Evolutionary conservation across 2,888 invertebrate genomes (phyloP).

Genomic region (Polietes domitor): DNA sequence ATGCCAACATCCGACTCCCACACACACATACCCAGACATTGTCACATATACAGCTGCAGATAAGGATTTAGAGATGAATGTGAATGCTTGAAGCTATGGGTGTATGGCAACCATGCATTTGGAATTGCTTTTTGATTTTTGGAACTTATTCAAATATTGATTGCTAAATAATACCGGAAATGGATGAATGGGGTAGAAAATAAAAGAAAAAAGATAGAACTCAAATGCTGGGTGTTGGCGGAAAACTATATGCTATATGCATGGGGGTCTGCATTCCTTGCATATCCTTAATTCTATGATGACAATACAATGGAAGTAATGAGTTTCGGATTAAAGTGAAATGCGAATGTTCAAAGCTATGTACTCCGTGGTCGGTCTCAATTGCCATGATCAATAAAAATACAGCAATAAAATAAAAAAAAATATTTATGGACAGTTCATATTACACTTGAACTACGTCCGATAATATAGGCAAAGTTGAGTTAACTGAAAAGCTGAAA

Average conservation of each 20-base stretch:
- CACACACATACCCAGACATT: constrained; percentile 4
- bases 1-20: not conserved
- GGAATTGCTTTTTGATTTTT: constrained; percentile 45
- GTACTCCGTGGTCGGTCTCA: too few species aligned
- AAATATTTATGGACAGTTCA: too few species aligned
- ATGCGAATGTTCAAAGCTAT: too few species aligned
- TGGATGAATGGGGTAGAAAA: constrained; percentile 11
- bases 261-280: not conserved
- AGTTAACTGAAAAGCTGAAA: too few species aligned
- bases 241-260: too few species aligned
- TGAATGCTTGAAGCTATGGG: constrained; percentile 36
- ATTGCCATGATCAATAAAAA: too few species aligned
- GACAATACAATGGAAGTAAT: not conserved
- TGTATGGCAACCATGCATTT: constrained; percentile 39
- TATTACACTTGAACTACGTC: too few species aligned
- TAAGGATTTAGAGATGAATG: constrained; percentile 21
- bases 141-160: constrained; percentile 57
- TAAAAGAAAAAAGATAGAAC: not conserved
- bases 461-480: too few species aligned
- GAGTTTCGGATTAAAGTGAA: not conserved
- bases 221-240: too few species aligned
- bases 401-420: too few species aligned
- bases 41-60: not conserved
- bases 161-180: constrained; percentile 50
- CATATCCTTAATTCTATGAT: not conserved